Conservation (phyloP, 2,888 invertebrate genomes). For the Drosophila atripex region DNA sequence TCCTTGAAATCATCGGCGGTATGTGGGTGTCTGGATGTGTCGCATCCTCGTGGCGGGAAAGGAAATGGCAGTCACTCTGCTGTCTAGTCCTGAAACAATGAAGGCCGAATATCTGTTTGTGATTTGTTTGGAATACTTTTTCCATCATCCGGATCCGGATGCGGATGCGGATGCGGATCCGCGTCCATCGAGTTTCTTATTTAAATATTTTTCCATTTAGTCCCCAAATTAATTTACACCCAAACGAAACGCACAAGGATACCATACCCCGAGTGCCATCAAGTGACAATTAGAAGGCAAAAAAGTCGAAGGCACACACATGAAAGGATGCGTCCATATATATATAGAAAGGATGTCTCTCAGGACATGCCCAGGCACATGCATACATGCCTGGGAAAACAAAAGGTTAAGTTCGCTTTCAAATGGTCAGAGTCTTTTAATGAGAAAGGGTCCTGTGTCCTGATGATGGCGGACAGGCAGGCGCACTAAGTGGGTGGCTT, state of each 20-base stretch:
- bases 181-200: constrained; percentile 43
- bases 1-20: constrained; percentile 15
- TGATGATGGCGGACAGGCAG: constrained; percentile 72
- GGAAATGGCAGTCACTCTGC: constrained; percentile 44
- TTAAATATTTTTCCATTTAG: constrained; percentile 69
- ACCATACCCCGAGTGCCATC: constrained; percentile 35
- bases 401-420: constrained; percentile 82
- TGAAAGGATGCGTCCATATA: constrained; percentile 32
- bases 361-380: constrained; percentile 24
- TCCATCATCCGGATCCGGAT: too few species aligned
- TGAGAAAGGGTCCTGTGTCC: constrained; percentile 64
- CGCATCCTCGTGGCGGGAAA: not conserved
- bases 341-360: constrained; percentile 18
- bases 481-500: constrained; percentile 72
- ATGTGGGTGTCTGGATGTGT: not conserved
- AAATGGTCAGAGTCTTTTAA: constrained; percentile 82
- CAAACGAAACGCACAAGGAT: constrained; percentile 59
- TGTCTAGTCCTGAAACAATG: constrained; percentile 78
- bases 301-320: constrained; percentile 38
- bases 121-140: constrained; percentile 79
- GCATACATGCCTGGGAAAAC: constrained; percentile 56
- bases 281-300: constrained; percentile 74
- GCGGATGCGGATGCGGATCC: too few species aligned
- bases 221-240: constrained; percentile 74
- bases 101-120: constrained; percentile 76